phyloP scores from a whole-genome alignment of 1,140 invertebrate species.

The Aleiodes sp. region DNA sequence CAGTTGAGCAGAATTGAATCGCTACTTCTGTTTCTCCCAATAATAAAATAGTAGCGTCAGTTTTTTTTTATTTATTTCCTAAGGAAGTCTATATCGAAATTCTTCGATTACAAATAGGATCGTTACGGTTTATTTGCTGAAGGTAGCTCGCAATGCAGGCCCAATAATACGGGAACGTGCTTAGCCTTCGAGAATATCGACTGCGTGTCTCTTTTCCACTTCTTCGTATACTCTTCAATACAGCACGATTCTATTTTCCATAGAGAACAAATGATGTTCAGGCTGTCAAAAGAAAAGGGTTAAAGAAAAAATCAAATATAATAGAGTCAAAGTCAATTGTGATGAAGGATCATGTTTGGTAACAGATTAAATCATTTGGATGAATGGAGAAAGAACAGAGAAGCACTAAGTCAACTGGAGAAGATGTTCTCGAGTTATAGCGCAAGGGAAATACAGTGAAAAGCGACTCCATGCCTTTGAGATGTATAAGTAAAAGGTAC shows the following conservation, averaged over 20 bases:
- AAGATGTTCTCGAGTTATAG: background rate
- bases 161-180: conserved; percentile 24
- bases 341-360: background rate
- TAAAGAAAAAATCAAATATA: background rate
- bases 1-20: too few relatives aligned
- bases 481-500: too few relatives aligned
- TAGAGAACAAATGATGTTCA: background rate
- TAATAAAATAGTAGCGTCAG: too few relatives aligned
- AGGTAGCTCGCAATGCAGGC: background rate
- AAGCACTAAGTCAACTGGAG: background rate
- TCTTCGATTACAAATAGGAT: conserved; percentile 31
- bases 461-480: too few relatives aligned
- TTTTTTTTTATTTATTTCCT: too few relatives aligned
- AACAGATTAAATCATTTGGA: conserved; percentile 9
- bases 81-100: conserved; percentile 20
- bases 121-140: conserved; percentile 25
- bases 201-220: background rate
- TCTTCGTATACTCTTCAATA: background rate
- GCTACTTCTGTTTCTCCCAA: too few relatives aligned
- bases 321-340: background rate
- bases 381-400: background rate
- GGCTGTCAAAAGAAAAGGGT: background rate
- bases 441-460: too few relatives aligned
- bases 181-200: background rate
- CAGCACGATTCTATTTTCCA: background rate